Evolutionary conservation across 2,888 invertebrate species (phyloP), one percentile per base, ranked within the genome.

Genomic region (Tetropium fuscum): DNA sequence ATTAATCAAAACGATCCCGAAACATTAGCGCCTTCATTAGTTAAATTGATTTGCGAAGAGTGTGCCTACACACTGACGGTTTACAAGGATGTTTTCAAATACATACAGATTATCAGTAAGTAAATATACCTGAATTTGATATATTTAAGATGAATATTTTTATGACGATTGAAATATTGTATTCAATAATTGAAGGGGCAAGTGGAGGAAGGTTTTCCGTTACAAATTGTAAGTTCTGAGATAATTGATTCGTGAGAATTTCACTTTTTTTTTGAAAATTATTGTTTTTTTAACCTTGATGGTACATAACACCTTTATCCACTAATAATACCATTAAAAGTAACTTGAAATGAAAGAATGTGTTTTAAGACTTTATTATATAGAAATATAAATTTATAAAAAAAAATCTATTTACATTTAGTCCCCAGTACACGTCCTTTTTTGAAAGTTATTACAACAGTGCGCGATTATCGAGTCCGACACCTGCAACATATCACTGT

Each of bases 221-320:
- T 4, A 13, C 10, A 36, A 36, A 36, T 4, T 36, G 3, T 5
- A 15, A 15, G 2, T 36, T 13, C 16, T 36, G 16, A 2, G 13
- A 36, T 13, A 6, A 13, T 36, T 36, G 4, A 13, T 15, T 11
- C 10, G 11, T 36, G 36, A n/a, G 16, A 15, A 36, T 36, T 36
- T 36, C 2, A 36, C 4, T 5, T 36, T 3, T 32, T 11, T 11
- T 15, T 15, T 5, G 11, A 2, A 13, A 36, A 36, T 36, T 36
- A 36, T 5, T 6, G 15, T 13, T 13, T 36, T 36, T 36, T 6
- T 36, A 13, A 15, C 11, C 15, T 36, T 36, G 16, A 15, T 36
- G 6, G 36, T 36, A 36, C 36, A 36, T 36, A 36, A 36, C 36
- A 36, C 36, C 36, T 36, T 36, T 15, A n/a, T 36, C 8, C 36